Evolutionary conservation across 2,113 vertebrate species (phyloP), one percentile per base, ranked within the genome.

Genomic region (Pontoporia blainvillei): DNA sequence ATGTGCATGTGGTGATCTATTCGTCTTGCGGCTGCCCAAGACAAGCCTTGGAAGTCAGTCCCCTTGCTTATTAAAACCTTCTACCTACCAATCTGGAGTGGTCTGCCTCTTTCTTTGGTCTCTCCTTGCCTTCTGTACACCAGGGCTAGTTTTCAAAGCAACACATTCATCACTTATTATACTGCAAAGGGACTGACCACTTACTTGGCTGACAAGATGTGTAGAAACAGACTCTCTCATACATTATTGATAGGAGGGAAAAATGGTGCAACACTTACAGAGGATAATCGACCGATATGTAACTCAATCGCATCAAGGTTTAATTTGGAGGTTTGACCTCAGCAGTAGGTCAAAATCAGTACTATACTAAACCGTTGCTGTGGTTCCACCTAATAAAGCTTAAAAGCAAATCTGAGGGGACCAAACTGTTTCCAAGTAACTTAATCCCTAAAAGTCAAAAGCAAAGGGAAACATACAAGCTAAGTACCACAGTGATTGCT

Each of bases 381-480:
- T 44, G 62, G 44, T 46, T 31, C 25, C 46, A 54, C 14, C 9
- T 34, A 67, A 78, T 25, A 93, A 67, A 90, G 41, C 12, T 76
- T 62, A 91, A 86, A 66, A 59, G 44, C 17, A 83, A 64, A 66
- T 71, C 44, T 41, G 44, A 78, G 86, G n/a, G 46, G 34, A 84
- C 87, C 61, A 72, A 59, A 91, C 17, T 36, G 25, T 90, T 86
- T 62, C 73, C 31, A 54, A 85, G 27, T 85, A 79, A 93, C 67
- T 86, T 86, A 93, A 75, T 91, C 25, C n/a, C 69, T 78, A 71
- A 76, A 93, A 78, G 86, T 91, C 61, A 87, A 93, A 93, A 84
- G 67, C 86, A 84, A 87, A 87, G 34, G 87, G 69, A 86, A 87
- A 82, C 3, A 90, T 36, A 69, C 73, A 94, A 86, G 25, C 15